These are phyloP conservation scores for Chelidonichthys spinosus DNA, from an alignment of 2,797 vertebrate genomes.

Conservation along the genomic window DNA sequence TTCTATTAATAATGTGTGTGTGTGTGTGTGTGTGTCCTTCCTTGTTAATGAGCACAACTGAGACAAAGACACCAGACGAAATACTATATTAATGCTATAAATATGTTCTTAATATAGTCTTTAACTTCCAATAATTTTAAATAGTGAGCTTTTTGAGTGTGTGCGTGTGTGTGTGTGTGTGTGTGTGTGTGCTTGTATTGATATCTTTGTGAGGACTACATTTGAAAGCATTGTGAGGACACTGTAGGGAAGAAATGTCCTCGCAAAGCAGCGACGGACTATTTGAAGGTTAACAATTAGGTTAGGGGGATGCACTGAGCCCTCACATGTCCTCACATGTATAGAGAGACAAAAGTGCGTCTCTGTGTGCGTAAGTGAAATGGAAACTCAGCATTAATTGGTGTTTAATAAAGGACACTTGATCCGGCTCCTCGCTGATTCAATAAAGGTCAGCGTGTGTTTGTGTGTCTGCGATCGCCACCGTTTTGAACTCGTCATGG, in stretches of 20 bases:
- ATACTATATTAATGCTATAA: neutral
- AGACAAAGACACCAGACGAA: conserved; percentile 23
- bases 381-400: conserved; percentile 11
- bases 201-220: neutral
- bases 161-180: conserved; percentile 12
- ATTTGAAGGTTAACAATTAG: neutral
- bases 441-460: neutral
- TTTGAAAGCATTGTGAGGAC: neutral
- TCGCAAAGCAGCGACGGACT: neutral
- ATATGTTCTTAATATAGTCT: neutral
- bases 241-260: neutral
- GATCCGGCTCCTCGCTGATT: neutral
- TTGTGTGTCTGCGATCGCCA: neutral
- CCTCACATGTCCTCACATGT: neutral
- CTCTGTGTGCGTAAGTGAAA: conserved; percentile 5
- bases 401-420: conserved; percentile 18
- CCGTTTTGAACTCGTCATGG: neutral
- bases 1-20: conserved; percentile 49
- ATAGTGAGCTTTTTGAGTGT: conserved; percentile 12
- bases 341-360: neutral
- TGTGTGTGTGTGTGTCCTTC: conserved; percentile 29
- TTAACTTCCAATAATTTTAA: neutral
- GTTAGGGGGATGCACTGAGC: neutral
- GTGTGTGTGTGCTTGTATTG: neutral
- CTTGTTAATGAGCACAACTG: conserved; percentile 64